Conservation (phyloP, 2,888 invertebrate genomes). For the Fragum whitleyi region DNA sequence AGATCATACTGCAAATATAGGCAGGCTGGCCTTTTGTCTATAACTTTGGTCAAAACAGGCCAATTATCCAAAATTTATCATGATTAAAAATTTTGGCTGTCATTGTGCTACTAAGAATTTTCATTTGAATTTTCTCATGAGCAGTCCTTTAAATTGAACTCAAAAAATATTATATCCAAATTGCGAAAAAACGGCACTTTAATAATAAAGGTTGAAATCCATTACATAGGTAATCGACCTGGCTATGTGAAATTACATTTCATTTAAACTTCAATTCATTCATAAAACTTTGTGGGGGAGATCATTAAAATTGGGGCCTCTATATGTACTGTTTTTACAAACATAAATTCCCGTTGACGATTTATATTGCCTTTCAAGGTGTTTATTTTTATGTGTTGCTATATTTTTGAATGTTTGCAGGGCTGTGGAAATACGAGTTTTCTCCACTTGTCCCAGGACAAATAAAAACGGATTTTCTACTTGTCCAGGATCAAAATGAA, state of each 20-base stretch:
- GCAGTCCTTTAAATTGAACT: no score
- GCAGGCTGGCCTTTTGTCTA: no score
- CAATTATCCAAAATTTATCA: no score
- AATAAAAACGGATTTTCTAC: no score
- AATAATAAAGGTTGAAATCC: neutral
- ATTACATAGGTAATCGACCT: neutral
- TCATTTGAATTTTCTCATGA: no score
- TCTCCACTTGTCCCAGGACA: no score
- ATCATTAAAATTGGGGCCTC: neutral
- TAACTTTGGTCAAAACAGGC: no score
- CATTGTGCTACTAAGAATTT: no score
- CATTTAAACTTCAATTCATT: slow-evolving; percentile 34
- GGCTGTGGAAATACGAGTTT: no score
- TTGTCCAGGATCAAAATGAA: no score
- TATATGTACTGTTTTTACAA: neutral
- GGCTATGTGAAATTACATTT: slow-evolving; percentile 12
- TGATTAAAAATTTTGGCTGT: no score
- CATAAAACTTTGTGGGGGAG: slow-evolving; percentile 39
- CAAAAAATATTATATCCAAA: neutral
- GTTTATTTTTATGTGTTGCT: slow-evolving; percentile 9
- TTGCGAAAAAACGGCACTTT: neutral
- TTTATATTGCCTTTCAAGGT: slow-evolving; percentile 6
- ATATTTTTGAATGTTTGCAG: neutral
- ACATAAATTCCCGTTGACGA: slow-evolving; percentile 6
- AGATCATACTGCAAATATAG: no score